A percentile compares a stretch with the other conserved stretches of the same genome.
Evolutionary conservation across 2,888 invertebrate genomes (phyloP).

Genomic region (Trisateles emortualis): DNA sequence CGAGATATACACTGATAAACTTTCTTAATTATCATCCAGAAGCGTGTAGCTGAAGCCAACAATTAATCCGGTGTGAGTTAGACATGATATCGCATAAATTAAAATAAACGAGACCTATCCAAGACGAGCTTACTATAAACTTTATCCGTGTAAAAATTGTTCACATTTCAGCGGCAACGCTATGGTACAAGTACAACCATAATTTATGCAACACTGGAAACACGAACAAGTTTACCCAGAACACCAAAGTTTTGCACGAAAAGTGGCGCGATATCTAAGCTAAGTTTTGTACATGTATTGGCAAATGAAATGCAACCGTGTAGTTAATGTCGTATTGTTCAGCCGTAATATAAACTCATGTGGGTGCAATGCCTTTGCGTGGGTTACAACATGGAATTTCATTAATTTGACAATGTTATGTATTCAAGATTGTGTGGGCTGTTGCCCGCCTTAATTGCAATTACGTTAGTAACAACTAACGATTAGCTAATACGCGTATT

Average conservation of each 20-base stretch:
- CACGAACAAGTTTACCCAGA: slow-evolving; percentile 29
- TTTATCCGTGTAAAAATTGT: slow-evolving; percentile 33
- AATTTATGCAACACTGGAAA: slow-evolving; percentile 49
- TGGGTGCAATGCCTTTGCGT: slow-evolving; percentile 53
- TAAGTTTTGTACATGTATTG: slow-evolving; percentile 47
- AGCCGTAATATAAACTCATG: slow-evolving; percentile 26
- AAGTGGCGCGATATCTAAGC: slow-evolving; percentile 20
- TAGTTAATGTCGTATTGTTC: slow-evolving; percentile 56
- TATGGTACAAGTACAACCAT: slow-evolving; percentile 37
- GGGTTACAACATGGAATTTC: slow-evolving; percentile 40
- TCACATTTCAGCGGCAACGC: slow-evolving; percentile 21
- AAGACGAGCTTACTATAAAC: slow-evolving; percentile 25
- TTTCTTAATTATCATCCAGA: slow-evolving; percentile 28
- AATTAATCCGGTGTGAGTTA: slow-evolving; percentile 33
- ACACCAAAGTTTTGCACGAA: slow-evolving; percentile 29
- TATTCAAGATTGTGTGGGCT: slow-evolving; percentile 30
- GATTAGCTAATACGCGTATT: slow-evolving; percentile 25
- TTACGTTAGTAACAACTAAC: slow-evolving; percentile 23
- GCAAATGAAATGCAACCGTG: slow-evolving; percentile 41
- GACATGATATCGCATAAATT: slow-evolving; percentile 59
- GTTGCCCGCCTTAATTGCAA: slow-evolving; percentile 22
- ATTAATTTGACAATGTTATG: slow-evolving; percentile 45
- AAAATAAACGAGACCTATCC: slow-evolving; percentile 34
- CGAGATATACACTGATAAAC: slow-evolving; percentile 31
- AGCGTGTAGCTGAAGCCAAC: slow-evolving; percentile 18